Percentiles rank a stretch among this genome's conserved stretches.
These are phyloP conservation scores for Hassar affinis DNA, from an alignment of 2,113 vertebrate genomes.

Conservation along the genomic window DNA sequence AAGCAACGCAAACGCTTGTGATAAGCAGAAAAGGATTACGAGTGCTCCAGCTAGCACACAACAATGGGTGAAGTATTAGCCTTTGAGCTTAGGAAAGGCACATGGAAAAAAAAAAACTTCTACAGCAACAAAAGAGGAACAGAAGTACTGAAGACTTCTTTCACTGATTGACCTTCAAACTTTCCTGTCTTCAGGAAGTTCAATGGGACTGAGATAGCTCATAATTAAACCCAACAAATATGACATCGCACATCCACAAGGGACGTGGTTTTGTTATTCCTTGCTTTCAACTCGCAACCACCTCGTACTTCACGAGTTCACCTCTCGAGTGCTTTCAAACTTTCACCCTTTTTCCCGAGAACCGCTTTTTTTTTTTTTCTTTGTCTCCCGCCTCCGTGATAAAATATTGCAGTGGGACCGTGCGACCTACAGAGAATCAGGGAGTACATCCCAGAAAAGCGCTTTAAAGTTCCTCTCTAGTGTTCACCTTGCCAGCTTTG, in stretches of 20 bases:
- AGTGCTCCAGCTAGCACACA: conserved; percentile 39
- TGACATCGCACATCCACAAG: conserved; percentile 55
- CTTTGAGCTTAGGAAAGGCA: conserved; percentile 35
- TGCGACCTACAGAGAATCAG: conserved; percentile 67
- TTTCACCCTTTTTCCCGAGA: conserved; percentile 29
- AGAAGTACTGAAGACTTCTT: conserved; percentile 20
- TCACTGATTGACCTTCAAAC: conserved; percentile 40
- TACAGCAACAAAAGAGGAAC: not conserved
- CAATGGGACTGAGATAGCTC: conserved; percentile 25
- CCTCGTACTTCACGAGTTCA: conserved; percentile 44
- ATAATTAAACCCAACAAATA: conserved; percentile 59
- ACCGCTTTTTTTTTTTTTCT: conserved; percentile 57
- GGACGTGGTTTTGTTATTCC: conserved; percentile 55
- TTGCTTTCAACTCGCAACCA: conserved; percentile 53
- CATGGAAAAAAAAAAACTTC: conserved; percentile 21
- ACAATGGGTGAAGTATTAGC: conserved; percentile 56
- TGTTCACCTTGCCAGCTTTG: conserved; percentile 61
- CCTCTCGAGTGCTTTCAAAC: conserved; percentile 57
- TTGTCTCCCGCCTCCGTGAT: conserved; percentile 59
- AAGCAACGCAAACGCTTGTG: conserved; percentile 69
- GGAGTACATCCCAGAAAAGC: conserved; percentile 67
- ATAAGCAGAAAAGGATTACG: conserved; percentile 67
- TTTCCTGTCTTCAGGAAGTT: conserved; percentile 32
- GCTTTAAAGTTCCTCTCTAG: conserved; percentile 59
- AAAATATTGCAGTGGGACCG: conserved; percentile 62